A percentile compares a stretch with the other conserved stretches of the same genome.
These are phyloP conservation scores for Mesorhabditis belari DNA, from an alignment of 2,888 invertebrate species.

Conservation along the genomic window DNA sequence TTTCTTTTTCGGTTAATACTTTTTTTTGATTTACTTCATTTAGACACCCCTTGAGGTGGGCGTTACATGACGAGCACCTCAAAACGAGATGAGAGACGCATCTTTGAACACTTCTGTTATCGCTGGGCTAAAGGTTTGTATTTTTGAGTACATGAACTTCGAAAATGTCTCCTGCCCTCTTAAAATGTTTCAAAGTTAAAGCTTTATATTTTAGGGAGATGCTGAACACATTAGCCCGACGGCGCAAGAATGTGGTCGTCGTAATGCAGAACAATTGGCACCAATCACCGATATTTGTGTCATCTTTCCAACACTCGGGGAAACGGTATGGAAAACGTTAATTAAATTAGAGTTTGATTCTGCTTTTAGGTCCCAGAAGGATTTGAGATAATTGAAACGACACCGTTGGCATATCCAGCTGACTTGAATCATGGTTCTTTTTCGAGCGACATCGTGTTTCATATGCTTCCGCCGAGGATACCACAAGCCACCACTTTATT, in stretches of 20 bases:
- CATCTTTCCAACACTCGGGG: constrained; percentile 80
- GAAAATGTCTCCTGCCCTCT: too few relatives aligned
- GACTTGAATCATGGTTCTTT: constrained; percentile 95
- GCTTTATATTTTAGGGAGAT: constrained; percentile 15
- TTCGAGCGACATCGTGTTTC: constrained; percentile 82
- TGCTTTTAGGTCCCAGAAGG: constrained; percentile 66
- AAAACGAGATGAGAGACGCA: constrained; percentile 32
- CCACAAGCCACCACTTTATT: constrained; percentile 88
- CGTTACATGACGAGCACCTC: constrained; percentile 4
- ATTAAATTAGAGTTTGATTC: background rate
- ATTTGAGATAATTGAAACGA: constrained; percentile 68
- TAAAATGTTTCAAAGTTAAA: too few relatives aligned
- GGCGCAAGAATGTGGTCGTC: constrained; percentile 45
- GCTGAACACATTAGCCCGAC: constrained; percentile 54
- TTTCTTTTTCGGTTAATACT: too few relatives aligned
- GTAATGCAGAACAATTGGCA: constrained; percentile 61
- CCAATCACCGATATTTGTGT: constrained; percentile 93
- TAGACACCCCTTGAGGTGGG: too few relatives aligned
- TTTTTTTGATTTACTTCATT: too few relatives aligned
- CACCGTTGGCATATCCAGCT: constrained; percentile 76
- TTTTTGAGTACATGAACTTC: background rate
- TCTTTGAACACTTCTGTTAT: constrained; percentile 89
- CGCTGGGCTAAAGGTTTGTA: constrained; percentile 64
- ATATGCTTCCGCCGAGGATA: constrained; percentile 83
- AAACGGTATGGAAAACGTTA: constrained; percentile 56